Conservation (phyloP, 2,888 invertebrate genomes). For the Chrysina gloriosa region DNA sequence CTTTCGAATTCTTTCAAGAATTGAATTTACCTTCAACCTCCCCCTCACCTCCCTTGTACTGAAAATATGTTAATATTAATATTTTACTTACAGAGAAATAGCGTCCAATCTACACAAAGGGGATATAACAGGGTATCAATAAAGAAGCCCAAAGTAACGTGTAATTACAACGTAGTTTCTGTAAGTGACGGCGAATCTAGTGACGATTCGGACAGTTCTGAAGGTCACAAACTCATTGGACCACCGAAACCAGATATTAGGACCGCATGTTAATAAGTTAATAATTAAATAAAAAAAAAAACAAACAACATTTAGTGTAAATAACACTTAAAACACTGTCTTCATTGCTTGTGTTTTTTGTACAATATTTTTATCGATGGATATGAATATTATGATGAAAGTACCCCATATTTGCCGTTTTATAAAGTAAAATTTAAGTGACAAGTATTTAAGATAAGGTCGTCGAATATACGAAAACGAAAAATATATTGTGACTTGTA, state of each 20-base stretch:
- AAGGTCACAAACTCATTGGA: constrained; percentile 59
- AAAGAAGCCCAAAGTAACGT: constrained; percentile 65
- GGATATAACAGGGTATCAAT: constrained; percentile 65
- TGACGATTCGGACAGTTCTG: constrained; percentile 62
- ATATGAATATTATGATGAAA: constrained; percentile 20
- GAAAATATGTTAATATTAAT: too few relatives aligned
- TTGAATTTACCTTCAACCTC: too few relatives aligned
- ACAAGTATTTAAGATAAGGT: constrained; percentile 9
- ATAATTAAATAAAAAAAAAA: too few relatives aligned
- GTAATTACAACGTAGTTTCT: constrained; percentile 65
- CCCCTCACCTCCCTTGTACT: too few relatives aligned
- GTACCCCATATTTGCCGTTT: constrained; percentile 21
- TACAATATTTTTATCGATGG: constrained; percentile 45
- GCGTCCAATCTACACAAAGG: constrained; percentile 58
- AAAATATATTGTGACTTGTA: constrained; percentile 15
- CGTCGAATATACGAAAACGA: neutral
- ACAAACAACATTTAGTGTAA: constrained; percentile 46
- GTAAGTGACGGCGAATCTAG: constrained; percentile 63
- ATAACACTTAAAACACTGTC: constrained; percentile 55
- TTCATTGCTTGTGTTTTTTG: constrained; percentile 59
- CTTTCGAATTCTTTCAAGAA: too few relatives aligned
- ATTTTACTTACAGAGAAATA: constrained; percentile 57
- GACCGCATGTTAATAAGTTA: constrained; percentile 59
- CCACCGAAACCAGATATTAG: constrained; percentile 56
- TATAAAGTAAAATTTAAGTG: neutral